A percentile compares a stretch with the other conserved stretches of the same genome.
Evolutionary conservation across 2,797 vertebrate species (phyloP).

Genomic region (Propithecus deckenii): DNA sequence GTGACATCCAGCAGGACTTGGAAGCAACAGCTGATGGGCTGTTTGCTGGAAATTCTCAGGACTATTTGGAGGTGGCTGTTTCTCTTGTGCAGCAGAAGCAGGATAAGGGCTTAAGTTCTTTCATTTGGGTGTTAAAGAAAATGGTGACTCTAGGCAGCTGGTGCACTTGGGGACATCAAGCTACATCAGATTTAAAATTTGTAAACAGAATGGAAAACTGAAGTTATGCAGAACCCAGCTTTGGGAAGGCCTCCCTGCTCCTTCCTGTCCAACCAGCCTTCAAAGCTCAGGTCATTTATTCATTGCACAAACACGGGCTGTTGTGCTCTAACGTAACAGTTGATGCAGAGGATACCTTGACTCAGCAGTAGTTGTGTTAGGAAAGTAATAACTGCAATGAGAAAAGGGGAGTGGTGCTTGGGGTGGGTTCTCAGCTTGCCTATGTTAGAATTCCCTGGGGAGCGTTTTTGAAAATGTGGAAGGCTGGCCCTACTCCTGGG

Average conservation of each 20-base stretch:
- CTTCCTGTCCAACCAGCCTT: neutral
- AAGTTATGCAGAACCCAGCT: neutral
- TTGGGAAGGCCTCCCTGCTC: neutral
- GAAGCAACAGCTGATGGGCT: neutral
- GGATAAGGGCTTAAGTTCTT: neutral
- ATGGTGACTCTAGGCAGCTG: neutral
- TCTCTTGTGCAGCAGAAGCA: neutral
- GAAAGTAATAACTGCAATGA: too few species aligned
- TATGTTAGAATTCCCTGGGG: neutral
- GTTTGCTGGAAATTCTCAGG: neutral
- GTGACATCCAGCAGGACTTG: neutral
- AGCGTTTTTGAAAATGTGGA: too few species aligned
- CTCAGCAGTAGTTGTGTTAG: too few species aligned
- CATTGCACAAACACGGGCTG: neutral
- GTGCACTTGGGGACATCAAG: rapidly evolving
- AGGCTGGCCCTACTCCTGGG: neutral
- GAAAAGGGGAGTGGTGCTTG: neutral
- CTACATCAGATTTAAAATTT: too few species aligned
- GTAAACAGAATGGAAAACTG: neutral
- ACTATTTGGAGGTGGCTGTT: too few species aligned
- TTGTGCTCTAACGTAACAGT: neutral
- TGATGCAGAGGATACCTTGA: too few species aligned
- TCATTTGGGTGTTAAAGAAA: neutral
- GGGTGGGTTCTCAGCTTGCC: neutral
- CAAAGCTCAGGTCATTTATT: neutral